Evolutionary conservation across 2,797 vertebrate genomes (phyloP).

Genomic region (Onychomys arenicola): DNA sequence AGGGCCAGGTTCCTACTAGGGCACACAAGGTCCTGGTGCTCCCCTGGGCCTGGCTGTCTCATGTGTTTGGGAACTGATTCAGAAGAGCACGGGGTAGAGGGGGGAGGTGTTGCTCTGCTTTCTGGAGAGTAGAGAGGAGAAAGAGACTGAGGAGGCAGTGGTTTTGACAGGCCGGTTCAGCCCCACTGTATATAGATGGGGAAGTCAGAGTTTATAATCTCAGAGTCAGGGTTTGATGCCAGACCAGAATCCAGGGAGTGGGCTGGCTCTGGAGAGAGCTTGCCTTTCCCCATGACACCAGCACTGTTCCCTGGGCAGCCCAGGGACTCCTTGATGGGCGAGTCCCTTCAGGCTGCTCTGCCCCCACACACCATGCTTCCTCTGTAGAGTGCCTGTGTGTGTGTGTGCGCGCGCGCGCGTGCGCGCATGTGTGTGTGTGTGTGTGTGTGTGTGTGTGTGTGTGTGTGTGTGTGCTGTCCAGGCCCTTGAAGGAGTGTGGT

Average conservation of each 20-base stretch:
- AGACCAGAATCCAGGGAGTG: background rate
- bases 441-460: background rate
- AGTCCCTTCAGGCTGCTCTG: too few relatives aligned
- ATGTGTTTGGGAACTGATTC: slow-evolving; percentile 27
- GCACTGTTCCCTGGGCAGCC: background rate
- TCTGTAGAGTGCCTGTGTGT: background rate
- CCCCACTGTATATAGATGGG: background rate
- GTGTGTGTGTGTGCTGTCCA: background rate
- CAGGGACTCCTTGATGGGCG: background rate
- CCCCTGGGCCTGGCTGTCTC: background rate
- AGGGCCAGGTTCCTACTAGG: background rate
- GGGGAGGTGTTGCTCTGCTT: background rate
- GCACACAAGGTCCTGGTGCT: slow-evolving; percentile 2
- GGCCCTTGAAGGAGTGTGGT: background rate
- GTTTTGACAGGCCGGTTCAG: background rate
- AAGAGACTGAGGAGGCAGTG: background rate
- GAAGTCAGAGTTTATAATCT: background rate
- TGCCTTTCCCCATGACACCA: background rate
- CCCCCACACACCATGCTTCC: background rate
- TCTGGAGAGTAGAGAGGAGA: background rate
- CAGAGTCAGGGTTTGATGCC: background rate
- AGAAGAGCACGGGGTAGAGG: background rate
- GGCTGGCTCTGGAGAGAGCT: background rate
- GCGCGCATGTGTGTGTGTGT: background rate
- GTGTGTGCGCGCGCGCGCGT: too few relatives aligned